Conservation (phyloP, 2,797 vertebrate genomes). For the Channallabes apus region DNA sequence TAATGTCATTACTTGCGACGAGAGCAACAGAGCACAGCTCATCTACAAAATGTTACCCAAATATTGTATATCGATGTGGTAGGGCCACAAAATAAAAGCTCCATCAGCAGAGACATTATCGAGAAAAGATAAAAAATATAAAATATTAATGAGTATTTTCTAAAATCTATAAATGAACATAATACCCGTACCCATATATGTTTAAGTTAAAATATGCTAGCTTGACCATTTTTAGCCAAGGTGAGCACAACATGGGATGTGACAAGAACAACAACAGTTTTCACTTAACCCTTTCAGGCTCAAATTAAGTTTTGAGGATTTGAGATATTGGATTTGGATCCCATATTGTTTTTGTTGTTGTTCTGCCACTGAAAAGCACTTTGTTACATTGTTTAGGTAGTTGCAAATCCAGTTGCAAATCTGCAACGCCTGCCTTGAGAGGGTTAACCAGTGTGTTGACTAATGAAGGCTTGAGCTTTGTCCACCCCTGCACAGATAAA, state of each 20-base stretch:
- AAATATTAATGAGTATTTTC: background rate
- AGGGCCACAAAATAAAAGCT: background rate
- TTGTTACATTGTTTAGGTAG: too few relatives aligned
- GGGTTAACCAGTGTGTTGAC: background rate
- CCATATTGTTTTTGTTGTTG: too few relatives aligned
- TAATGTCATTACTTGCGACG: background rate
- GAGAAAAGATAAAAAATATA: background rate
- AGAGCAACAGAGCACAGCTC: background rate
- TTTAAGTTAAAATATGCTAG: background rate
- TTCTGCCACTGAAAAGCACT: too few relatives aligned
- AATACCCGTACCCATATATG: background rate
- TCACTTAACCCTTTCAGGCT: too few relatives aligned
- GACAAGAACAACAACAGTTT: background rate
- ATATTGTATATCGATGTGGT: background rate
- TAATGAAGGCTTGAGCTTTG: background rate
- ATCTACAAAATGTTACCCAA: background rate
- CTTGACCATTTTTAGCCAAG: background rate
- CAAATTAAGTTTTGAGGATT: too few relatives aligned
- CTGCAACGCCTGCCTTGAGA: too few relatives aligned
- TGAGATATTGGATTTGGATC: too few relatives aligned
- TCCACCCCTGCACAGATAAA: background rate
- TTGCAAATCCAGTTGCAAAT: too few relatives aligned
- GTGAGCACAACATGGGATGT: background rate
- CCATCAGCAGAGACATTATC: background rate
- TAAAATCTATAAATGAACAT: background rate